phyloP scores from a whole-genome alignment of 2,797 vertebrate genomes.

The Dipus sagitta region DNA sequence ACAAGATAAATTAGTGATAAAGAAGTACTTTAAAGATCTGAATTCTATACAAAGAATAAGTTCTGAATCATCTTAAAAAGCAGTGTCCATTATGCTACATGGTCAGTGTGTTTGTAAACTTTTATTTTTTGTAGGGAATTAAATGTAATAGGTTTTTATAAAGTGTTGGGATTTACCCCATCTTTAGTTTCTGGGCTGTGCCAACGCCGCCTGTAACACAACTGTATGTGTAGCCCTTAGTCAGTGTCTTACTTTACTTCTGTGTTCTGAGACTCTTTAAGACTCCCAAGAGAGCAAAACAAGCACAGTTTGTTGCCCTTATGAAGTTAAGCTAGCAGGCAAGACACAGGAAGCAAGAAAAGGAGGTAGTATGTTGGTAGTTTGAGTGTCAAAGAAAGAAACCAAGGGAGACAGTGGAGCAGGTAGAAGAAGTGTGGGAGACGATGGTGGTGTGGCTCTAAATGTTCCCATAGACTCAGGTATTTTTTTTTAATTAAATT shows the following conservation, averaged over 20 bases:
- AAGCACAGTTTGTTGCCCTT: conserved; percentile 11
- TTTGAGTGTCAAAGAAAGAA: background rate
- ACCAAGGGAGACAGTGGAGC: background rate
- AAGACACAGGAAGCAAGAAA: background rate
- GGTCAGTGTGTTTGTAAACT: background rate
- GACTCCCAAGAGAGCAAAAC: conserved; percentile 44
- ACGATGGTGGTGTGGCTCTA: background rate
- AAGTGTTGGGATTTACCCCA: background rate
- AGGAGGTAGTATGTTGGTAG: background rate
- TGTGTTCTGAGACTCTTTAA: conserved; percentile 1
- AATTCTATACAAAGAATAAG: background rate
- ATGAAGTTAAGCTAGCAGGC: conserved; percentile 30
- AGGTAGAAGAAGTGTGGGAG: background rate
- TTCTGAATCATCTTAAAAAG: conserved; percentile 15
- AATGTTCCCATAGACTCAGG: no score
- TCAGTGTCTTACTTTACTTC: conserved; percentile 41
- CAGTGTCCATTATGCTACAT: background rate
- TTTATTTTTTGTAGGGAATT: background rate
- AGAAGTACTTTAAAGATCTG: conserved; percentile 1
- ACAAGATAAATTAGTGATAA: conserved; percentile 9
- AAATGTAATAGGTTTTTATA: conserved; percentile 14
- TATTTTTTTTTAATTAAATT: no score
- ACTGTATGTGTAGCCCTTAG: background rate
- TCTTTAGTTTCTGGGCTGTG: background rate
- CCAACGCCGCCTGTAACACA: background rate